Evolutionary conservation across 2,113 vertebrate genomes (phyloP), one percentile per base, ranked within the genome.

Genomic region (Anser brachyrhynchus): DNA sequence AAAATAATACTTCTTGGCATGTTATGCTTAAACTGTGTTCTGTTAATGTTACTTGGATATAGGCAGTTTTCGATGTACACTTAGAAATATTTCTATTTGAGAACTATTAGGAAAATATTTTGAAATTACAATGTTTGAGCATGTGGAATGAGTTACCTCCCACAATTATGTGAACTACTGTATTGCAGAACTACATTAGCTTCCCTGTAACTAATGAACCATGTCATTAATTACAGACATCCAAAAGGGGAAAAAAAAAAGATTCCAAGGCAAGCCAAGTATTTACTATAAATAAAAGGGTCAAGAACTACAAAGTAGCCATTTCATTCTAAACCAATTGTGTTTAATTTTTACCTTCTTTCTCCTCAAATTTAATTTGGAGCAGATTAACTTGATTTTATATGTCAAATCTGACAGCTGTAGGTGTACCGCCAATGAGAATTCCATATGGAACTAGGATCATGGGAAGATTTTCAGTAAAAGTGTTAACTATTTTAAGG

Each of bases 191-290:
- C 71, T 92, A 66, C 77, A 73, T 95, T 97, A 96, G 84, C 88
- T 92, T 83, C 89, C 93, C 85, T 96, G 75, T 93, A 93, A 43
- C 95, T 98, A 97, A 98, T 97, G 97, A 97, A 97, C 97, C 97
- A 84, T 98, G 89, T 98, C 97, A 98, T 98, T 98, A 98, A 98
- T 97, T 98, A 98, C 97, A 98, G 97, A 94, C 91, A 97, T 97
- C 94, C 95, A 96, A 97, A 98, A 98, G 90, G 97, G 96, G 97
- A 49, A 49, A 21, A 49, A 46, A 96, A 97, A 98, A 91, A 61
- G 94, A 95, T 89, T 95, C 44, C 64, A 94, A 94, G 85, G 94
- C 91, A 97, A 97, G 95, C 86, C 85, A 95, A 95, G 96, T 97
- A 97, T 95, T 97, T 95, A 97, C 92, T 96, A 97, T 94, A 98